A percentile compares a stretch with the other conserved stretches of the same genome.
Conservation (phyloP, 1,140 invertebrate species). For the Trichonephila clavata region DNA sequence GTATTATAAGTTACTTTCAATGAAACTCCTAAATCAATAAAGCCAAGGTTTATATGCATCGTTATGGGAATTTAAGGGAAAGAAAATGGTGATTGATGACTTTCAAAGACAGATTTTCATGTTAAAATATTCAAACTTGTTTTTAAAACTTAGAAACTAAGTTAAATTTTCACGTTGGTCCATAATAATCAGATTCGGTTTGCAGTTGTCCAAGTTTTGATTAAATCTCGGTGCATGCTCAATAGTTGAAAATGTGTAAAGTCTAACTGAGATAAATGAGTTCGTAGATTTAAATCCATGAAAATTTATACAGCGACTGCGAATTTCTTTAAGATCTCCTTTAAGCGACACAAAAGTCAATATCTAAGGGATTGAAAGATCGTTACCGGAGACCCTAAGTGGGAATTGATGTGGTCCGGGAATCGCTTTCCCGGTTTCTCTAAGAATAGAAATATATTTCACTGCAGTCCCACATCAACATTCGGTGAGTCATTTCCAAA, state of each 20-base stretch:
- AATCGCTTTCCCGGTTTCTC: slow-evolving; percentile 20
- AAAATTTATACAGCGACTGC: slow-evolving; percentile 34
- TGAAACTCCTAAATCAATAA: not conserved
- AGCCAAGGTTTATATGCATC: not conserved
- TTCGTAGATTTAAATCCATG: slow-evolving; percentile 27
- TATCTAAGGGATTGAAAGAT: slow-evolving; percentile 43
- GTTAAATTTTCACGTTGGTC: not conserved
- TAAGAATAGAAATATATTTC: slow-evolving; percentile 37
- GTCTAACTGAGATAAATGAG: slow-evolving; percentile 41
- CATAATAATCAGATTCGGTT: not conserved
- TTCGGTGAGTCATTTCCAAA: slow-evolving; percentile 11
- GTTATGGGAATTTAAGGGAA: not conserved
- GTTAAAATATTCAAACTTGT: not conserved
- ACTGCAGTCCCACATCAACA: not conserved
- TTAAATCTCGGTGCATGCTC: not conserved
- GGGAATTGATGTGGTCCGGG: slow-evolving; percentile 38
- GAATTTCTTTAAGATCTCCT: not conserved
- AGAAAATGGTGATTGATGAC: not conserved
- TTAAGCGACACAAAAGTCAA: not conserved
- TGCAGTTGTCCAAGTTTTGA: not conserved
- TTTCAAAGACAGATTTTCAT: not conserved
- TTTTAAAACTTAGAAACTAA: not conserved
- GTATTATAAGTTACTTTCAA: not conserved
- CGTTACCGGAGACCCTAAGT: slow-evolving; percentile 17
- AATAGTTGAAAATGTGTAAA: not conserved